Evolutionary conservation across 1,140 invertebrate species (phyloP), one percentile per base, ranked within the genome.

Genomic region (Drosophila sproati): DNA sequence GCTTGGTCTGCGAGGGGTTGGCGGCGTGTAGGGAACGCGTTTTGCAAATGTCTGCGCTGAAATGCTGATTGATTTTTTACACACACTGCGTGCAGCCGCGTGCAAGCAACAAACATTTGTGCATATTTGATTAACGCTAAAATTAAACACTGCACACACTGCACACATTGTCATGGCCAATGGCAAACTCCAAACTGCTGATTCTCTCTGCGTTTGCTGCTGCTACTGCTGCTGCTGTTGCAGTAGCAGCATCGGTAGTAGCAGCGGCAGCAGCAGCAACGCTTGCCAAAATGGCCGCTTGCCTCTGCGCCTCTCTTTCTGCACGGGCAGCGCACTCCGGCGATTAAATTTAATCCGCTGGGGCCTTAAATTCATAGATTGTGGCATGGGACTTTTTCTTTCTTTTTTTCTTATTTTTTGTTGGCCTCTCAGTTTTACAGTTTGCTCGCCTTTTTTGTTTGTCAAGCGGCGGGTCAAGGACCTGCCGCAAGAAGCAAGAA

Each of bases 221-320:
- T 20, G 20, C 20, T 20, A 20, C 20, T 20, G 20, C 20, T 20
- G 20, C 20, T 20, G 20, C 20, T 20, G 20, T 20, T 20, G 41
- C 55, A 41, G 54, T 28, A 39, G 57, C 43, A 45, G 62, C 52
- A 43, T 43, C 39, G 39, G 10, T 43, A 48, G 34, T 47, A 35
- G 62, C 35, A 56, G 54, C 37, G 32, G 34, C 55, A 35, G 62
- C 35, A 56, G 54, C 37, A 37, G 59, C 29, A 59, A 72, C 60
- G 63, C 74, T 89, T 88, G 80, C 80, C 85, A 87, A 87, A 87
- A 87, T 87, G 83, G 83, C 83, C 83, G 83, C 83, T 87, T 67
- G 61, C 68, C 63, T 67, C 63, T 67, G 70, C 57, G 56, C 41
- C 71, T 28, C 67, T 64, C 69, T 60, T 32, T 75, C 67, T 56